These are phyloP conservation scores for Melanophora roralis DNA, from an alignment of 2,888 invertebrate genomes.

Conservation along the genomic window DNA sequence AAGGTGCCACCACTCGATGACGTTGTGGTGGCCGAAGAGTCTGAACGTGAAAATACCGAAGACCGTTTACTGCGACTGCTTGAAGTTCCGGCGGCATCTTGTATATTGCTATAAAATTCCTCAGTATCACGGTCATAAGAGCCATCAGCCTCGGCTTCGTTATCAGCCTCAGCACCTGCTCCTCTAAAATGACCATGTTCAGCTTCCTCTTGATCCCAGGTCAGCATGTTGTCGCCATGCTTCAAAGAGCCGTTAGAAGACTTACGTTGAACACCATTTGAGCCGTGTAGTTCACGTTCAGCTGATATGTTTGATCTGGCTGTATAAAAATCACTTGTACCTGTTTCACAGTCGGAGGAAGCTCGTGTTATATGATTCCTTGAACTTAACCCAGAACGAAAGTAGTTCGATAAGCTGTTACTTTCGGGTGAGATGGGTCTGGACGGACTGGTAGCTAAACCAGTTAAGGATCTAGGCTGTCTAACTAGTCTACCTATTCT, in stretches of 20 bases:
- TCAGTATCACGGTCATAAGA: slow-evolving; percentile 74
- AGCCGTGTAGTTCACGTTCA: slow-evolving; percentile 3
- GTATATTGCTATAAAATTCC: slow-evolving; percentile 75
- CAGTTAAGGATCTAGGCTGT: slow-evolving; percentile 51
- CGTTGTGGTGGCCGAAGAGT: slow-evolving; percentile 76
- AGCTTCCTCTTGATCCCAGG: slow-evolving; percentile 45
- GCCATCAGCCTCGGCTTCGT: slow-evolving; percentile 65
- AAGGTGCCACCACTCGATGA: slow-evolving; percentile 76
- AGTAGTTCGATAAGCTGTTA: slow-evolving; percentile 64
- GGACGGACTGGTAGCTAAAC: slow-evolving; percentile 56
- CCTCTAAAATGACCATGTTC: slow-evolving; percentile 20
- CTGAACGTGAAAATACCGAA: slow-evolving; percentile 76
- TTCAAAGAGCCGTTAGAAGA: slow-evolving; percentile 52
- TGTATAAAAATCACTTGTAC: slow-evolving; percentile 57
- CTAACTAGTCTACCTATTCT: slow-evolving; percentile 42
- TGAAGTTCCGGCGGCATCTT: slow-evolving; percentile 69
- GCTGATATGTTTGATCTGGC: slow-evolving; percentile 34
- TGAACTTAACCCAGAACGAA: slow-evolving; percentile 64
- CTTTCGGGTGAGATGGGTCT: slow-evolving; percentile 67
- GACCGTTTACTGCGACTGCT: slow-evolving; percentile 73
- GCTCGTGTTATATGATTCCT: slow-evolving; percentile 61
- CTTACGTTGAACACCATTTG: slow-evolving; percentile 8
- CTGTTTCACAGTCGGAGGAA: slow-evolving; percentile 64
- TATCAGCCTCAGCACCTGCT: slow-evolving; percentile 57
- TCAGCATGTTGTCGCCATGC: slow-evolving; percentile 16